Base-by-base conservation (phyloP, 2,888 invertebrate genomes). In the Dusona sp. region DNA sequence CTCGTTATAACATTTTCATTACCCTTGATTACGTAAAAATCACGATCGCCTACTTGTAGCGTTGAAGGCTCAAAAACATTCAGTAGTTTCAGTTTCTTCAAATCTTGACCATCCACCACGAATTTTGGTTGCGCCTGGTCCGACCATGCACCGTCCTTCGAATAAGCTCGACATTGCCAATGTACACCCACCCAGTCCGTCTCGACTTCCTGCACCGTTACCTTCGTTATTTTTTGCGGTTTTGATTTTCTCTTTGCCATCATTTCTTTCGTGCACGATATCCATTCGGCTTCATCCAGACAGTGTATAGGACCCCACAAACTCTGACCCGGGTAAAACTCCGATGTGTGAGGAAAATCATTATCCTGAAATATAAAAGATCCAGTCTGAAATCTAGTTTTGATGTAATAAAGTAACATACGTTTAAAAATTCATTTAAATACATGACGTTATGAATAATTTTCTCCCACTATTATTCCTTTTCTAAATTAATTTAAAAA, bases 31-130 rank as follows among this genome's bases (percentile, higher is more conserved):
- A 96, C 96, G 92, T 99, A 96, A 94, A 97, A 97, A 94, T 97
- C 97, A 87, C 98, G 96, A 94, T 99, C 98, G 80, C 98, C 98
- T 67, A 99, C 97, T 95, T 99, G 98, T 89, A 98, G 95, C 89
- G 97, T 98, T 93, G 97, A 97, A 64, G 98, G 97, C 93, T 98
- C 97, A 91, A 98, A 98, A 82, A 98, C 97, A 92, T 98, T 98
- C 87, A 99, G 94, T 88, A 98, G 95, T 93, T 97, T 97, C 75
- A 99, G 95, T 91, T 97, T 96, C 92, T 97, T 97, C 36, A 98
- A 95, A 91, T 98, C 97, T 19, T 98, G 97, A 80, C 97, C 97
- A 92, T 96, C 94, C 1, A 97, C 95, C n/a, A 95, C 94, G 77
- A 95, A 95, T 90, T 96, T 97, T 16, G 97, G 97, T 89, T 97